phyloP scores from a whole-genome alignment of 1,140 invertebrate species.

The Halesus radiatus region DNA sequence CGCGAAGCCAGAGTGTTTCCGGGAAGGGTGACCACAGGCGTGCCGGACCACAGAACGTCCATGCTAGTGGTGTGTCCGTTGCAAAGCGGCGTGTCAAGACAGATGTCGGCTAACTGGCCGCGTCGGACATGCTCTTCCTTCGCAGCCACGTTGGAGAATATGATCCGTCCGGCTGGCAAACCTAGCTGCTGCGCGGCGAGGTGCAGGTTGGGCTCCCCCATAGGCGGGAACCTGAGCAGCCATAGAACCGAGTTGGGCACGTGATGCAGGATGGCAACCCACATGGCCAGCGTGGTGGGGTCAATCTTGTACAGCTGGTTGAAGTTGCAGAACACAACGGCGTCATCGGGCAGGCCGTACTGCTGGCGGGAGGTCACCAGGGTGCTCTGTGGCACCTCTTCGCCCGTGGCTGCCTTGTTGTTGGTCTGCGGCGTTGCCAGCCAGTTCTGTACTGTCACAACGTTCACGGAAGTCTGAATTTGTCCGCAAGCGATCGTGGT shows the following conservation, averaged over 20 bases:
- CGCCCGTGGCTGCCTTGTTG: conserved; percentile 98
- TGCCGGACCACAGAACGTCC: conserved; percentile 99
- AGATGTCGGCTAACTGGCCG: conserved; percentile 97
- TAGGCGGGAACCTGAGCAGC: conserved; percentile 96
- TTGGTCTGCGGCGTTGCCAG: conserved; percentile 97
- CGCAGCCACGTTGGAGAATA: conserved; percentile 98
- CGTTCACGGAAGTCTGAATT: conserved; percentile 89
- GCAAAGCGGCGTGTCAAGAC: conserved; percentile 97
- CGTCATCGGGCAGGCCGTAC: conserved; percentile 97
- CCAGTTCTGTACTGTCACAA: conserved; percentile 96
- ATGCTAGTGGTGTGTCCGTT: conserved; percentile 99
- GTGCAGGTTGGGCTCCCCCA: conserved; percentile 94
- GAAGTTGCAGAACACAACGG: conserved; percentile 99
- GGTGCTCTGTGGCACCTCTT: conserved; percentile 97
- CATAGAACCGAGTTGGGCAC: conserved; percentile 98
- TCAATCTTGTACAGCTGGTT: conserved; percentile 99
- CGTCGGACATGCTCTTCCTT: conserved; percentile 99
- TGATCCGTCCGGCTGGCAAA: conserved; percentile 82
- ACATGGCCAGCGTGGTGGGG: conserved; percentile 75
- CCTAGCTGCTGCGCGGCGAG: conserved; percentile 84
- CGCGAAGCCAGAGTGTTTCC: conserved; percentile 94
- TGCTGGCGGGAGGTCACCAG: conserved; percentile 97
- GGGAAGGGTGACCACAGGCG: conserved; percentile 96
- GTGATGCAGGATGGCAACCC: conserved; percentile 94
- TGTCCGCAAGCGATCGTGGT: conserved; percentile 93